Evolutionary conservation across 2,797 vertebrate species (phyloP).

Genomic region (Anguilla marmorata): DNA sequence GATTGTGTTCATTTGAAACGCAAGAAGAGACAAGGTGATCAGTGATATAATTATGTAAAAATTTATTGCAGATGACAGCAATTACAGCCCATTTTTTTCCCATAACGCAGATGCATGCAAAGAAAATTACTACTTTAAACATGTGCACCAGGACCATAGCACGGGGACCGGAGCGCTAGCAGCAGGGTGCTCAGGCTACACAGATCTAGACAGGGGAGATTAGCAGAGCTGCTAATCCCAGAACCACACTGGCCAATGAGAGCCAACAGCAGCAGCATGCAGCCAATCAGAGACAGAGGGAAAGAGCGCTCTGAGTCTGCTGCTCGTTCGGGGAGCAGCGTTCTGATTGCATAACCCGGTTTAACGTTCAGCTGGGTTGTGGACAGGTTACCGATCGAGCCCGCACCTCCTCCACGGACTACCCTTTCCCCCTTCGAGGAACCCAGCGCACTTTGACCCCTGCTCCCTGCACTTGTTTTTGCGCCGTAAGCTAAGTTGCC

Average conservation of each 20-base stretch:
- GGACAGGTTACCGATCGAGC: background rate
- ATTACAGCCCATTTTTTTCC: constrained; percentile 61
- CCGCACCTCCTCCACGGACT: background rate
- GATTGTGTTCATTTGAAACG: background rate
- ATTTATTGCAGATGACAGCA: constrained; percentile 70
- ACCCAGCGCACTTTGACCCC: background rate
- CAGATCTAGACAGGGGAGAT: background rate
- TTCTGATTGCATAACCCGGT: background rate
- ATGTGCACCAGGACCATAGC: constrained; percentile 50
- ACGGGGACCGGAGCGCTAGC: constrained; percentile 36
- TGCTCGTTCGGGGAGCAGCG: background rate
- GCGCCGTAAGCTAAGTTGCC: background rate
- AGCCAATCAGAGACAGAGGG: background rate
- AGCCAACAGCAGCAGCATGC: background rate
- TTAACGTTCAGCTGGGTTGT: background rate
- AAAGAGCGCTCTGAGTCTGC: background rate
- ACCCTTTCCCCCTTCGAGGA: background rate
- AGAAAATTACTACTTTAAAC: constrained; percentile 58
- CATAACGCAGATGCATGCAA: constrained; percentile 65
- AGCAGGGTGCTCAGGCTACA: background rate
- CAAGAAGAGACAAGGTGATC: background rate
- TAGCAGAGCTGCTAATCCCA: background rate
- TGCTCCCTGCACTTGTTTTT: background rate
- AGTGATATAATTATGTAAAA: constrained; percentile 15
- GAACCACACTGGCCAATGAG: background rate